Evolutionary conservation across 2,797 vertebrate species (phyloP), one percentile per base, ranked within the genome.

Genomic region (Antennarius maculatus): DNA sequence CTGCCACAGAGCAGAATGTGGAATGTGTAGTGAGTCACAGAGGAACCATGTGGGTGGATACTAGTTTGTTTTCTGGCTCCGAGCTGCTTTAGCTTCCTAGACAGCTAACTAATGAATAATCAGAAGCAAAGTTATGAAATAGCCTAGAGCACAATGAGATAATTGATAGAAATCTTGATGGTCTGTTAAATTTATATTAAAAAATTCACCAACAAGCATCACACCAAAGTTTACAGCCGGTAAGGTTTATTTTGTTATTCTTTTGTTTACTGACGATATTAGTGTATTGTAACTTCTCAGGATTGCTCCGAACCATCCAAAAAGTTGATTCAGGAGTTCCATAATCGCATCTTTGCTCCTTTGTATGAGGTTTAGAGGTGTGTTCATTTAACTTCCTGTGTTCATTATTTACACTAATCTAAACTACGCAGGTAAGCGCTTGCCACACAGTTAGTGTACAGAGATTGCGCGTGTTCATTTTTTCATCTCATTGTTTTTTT

Each of bases 11-110:
- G 79, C 47, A 86, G 77, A 81, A 75, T 55, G 66, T 80, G 74
- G 69, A 82, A 72, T 12, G 10, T 50, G 55, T 3, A 48, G 73
- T 72, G 84, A 86, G 78, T 86, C 84, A 81, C 34, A 69, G 74
- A 79, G 72, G 71, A 86, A 58, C 54, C 7, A 5, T 43, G 50
- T 27, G 62, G 63, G 48, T 7, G 69, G 76, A 49, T 55, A 42
- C 61, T 8, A 59, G 74, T 80, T 71, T 71, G 78, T 80, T 79
- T 80, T 83, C 48, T 77, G 77, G 60, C 67, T 66, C 58, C 15
- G 62, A 47, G 64, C 47, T 16, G 48, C 66, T 65, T 27, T 50
- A 47, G 65, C 57, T 54, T 65, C 80, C 66, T 51, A 58, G 34
- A 28, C 10, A 7, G 51, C 16, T 48, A 34, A 18, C 60, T 34